Evolutionary conservation across 2,113 vertebrate species (phyloP).

Genomic region (Cebidichthys violaceus): DNA sequence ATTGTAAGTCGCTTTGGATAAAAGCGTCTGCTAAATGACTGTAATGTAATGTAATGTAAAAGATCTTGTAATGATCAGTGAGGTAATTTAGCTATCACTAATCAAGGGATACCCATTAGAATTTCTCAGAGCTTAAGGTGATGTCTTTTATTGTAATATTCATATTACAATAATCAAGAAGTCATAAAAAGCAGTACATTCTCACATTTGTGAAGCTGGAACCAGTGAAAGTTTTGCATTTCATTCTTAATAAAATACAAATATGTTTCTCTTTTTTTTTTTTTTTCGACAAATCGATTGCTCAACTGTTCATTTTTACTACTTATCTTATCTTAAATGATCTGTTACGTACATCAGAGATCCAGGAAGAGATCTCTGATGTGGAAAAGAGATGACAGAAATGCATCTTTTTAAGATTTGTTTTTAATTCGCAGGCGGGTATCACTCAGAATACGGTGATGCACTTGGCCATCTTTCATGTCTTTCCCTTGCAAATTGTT

Average conservation of each 20-base stretch:
- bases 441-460: slow-evolving; percentile 86
- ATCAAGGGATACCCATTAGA: background rate
- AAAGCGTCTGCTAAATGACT: too few relatives aligned
- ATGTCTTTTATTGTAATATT: background rate
- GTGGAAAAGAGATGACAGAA: background rate
- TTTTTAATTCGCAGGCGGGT: slow-evolving; percentile 82
- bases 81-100: background rate
- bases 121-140: background rate
- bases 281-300: background rate
- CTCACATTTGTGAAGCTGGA: background rate
- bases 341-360: background rate
- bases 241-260: background rate
- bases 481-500: slow-evolving; percentile 90
- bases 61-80: background rate
- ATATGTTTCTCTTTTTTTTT: background rate
- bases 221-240: too few relatives aligned
- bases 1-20: too few relatives aligned
- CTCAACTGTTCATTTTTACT: background rate
- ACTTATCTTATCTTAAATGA: background rate
- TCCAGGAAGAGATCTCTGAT: background rate
- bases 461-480: slow-evolving; percentile 90
- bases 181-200: background rate
- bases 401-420: background rate
- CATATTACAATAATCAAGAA: background rate
- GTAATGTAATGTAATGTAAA: too few relatives aligned